These are phyloP conservation scores for Pammene fasciana DNA, from an alignment of 2,888 invertebrate species.

Conservation along the genomic window DNA sequence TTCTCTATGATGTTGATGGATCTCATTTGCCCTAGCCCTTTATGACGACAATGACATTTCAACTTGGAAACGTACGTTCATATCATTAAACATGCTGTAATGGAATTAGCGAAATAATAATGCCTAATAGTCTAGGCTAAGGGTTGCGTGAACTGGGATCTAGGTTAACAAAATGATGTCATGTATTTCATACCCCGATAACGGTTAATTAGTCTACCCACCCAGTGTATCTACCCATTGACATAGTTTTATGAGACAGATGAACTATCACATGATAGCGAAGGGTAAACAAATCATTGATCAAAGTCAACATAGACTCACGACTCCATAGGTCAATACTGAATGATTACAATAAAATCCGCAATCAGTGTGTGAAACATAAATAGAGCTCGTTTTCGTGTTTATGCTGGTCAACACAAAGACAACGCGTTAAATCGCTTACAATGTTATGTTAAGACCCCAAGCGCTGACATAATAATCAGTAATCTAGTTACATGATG, in stretches of 20 bases:
- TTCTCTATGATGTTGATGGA: too few species aligned
- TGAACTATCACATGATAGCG: conserved; percentile 36
- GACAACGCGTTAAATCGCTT: conserved; percentile 14
- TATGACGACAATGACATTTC: too few species aligned
- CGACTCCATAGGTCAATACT: conserved; percentile 23
- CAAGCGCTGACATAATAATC: conserved; percentile 31
- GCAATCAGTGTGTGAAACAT: conserved; percentile 7
- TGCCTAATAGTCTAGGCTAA: conserved; percentile 8
- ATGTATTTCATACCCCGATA: conserved; percentile 28
- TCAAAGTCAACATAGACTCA: conserved; percentile 25
- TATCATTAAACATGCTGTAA: not conserved
- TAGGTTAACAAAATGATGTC: conserved; percentile 31
- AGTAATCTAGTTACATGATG: conserved; percentile 49
- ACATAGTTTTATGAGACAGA: conserved; percentile 30
- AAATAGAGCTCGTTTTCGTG: conserved; percentile 10
- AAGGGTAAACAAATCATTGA: conserved; percentile 33
- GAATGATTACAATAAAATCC: conserved; percentile 16
- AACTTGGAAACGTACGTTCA: not conserved
- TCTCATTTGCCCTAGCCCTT: not conserved
- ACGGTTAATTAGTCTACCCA: conserved; percentile 31
- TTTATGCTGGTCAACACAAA: conserved; percentile 25
- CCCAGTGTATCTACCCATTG: conserved; percentile 12
- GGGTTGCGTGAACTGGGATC: conserved; percentile 28
- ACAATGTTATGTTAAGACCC: conserved; percentile 27
- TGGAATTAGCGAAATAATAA: not conserved